Base-by-base conservation (phyloP, 1,140 invertebrate genomes). In the Sycophila sp. region DNA sequence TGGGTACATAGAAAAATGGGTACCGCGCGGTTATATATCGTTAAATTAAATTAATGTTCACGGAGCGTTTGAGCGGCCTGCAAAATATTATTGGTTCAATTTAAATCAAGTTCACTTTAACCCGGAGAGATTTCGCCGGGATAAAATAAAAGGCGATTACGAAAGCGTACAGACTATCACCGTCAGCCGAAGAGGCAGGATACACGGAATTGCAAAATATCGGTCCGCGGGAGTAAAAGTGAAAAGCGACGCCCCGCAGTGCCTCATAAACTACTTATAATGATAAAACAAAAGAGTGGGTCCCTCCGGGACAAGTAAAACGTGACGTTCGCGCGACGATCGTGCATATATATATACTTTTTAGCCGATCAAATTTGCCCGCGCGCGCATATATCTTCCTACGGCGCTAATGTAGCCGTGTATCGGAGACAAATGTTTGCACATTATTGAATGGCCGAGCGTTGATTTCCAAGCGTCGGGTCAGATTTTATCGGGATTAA, bases 161-260 rank as follows among this genome's bases (percentile, higher is more conserved):
- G n/a, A n/a, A n/a, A n/a, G n/a, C n/a, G n/a, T n/a, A n/a, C n/a
- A n/a, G n/a, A n/a, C n/a, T n/a, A n/a, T n/a, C n/a, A n/a, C n/a
- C n/a, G n/a, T n/a, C n/a, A n/a, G n/a, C n/a, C n/a, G n/a, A n/a
- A n/a, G n/a, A n/a, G n/a, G n/a, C n/a, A n/a, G n/a, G n/a, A n/a
- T n/a, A n/a, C n/a, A 59, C 13, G 28, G 42, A 7, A 36, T 45
- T 60, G 38, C 24, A 30, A 60, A 60, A 60, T n/a, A n/a, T 42
- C 30, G 58, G 36, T 60, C 24, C 13, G 15, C 58, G 32, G 58
- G 58, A 60, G 58, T 72, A 66, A 71, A 73, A 69, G 67, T 49
- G 59, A 32, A 24, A 64, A 56, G 32, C 19, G 24, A 42, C 28
- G 13, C 17, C 32, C 47, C 47, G 62, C 32, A 15, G 47, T 17